phyloP scores from a whole-genome alignment of 2,888 invertebrate species.

The Oscheius myriophilus region DNA sequence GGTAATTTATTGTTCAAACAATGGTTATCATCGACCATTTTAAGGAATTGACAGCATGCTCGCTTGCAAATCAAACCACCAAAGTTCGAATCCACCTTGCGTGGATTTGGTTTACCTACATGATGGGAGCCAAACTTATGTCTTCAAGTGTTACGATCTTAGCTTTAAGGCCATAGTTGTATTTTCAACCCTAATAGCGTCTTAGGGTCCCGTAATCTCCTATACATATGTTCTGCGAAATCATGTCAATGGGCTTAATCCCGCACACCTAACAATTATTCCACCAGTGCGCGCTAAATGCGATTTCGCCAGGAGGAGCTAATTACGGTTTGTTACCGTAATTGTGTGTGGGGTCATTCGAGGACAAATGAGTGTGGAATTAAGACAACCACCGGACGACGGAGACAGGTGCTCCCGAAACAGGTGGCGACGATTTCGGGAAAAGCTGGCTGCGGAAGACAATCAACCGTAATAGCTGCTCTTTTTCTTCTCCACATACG shows the following conservation, averaged over 20 bases:
- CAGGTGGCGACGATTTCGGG: conserved; percentile 18
- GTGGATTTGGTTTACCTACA: no score
- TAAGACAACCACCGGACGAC: conserved; percentile 14
- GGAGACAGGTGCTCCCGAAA: conserved; percentile 25
- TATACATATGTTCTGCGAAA: conserved; percentile 19
- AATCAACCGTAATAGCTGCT: no score
- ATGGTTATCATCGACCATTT: no score
- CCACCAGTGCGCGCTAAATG: conserved; percentile 17
- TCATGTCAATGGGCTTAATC: conserved; percentile 19
- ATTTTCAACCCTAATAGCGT: no score
- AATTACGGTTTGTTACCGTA: conserved; percentile 29
- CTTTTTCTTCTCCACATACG: neutral
- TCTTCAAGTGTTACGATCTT: no score
- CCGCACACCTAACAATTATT: conserved; percentile 16
- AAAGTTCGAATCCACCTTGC: no score
- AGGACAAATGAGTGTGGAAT: conserved; percentile 12
- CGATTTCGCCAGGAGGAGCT: conserved; percentile 26
- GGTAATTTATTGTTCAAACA: no score
- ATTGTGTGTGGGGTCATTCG: conserved; percentile 22
- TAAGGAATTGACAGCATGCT: no score
- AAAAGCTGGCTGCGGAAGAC: neutral
- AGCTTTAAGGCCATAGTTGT: no score
- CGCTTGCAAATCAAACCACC: no score
- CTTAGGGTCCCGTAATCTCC: no score
- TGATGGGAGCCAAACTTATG: no score